Percentiles rank a stretch among this genome's conserved stretches.
Conservation (phyloP, 1,140 invertebrate species). For the Scaptomyza graminum region DNA sequence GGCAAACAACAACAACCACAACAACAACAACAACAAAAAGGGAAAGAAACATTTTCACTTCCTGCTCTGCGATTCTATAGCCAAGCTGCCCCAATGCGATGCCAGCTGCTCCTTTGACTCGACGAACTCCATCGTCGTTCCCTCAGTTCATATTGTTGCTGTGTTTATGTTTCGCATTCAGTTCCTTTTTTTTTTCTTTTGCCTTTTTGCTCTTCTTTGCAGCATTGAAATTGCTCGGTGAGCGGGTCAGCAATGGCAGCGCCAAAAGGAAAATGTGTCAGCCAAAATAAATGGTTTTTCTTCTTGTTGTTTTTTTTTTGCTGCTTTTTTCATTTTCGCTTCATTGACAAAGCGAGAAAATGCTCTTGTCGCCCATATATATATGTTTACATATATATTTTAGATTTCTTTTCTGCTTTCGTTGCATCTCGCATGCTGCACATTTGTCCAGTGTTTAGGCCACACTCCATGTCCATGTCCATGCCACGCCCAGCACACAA, state of each 20-base stretch:
- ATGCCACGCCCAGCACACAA: conserved; percentile 33
- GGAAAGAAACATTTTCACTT: conserved; percentile 78
- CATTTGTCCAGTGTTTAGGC: conserved; percentile 38
- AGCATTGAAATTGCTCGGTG: conserved; percentile 52
- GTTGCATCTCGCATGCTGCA: conserved; percentile 54
- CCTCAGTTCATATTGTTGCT: conserved; percentile 1
- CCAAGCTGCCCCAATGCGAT: conserved; percentile 5
- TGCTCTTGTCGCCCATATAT: conserved; percentile 61
- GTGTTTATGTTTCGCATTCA: conserved; percentile 46
- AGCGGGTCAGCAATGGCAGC: conserved; percentile 63
- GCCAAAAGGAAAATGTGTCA: conserved; percentile 62
- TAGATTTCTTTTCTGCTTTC: conserved; percentile 32
- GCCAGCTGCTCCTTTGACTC: conserved; percentile 11
- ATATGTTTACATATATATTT: conserved; percentile 48
- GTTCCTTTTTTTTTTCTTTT: too few species aligned
- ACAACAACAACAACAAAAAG: conserved; percentile 40
- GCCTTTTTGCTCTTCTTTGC: too few species aligned
- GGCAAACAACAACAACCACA: conserved; percentile 46
- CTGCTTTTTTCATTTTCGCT: conserved; percentile 50
- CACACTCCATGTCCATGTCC: conserved; percentile 3
- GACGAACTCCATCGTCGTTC: neutral
- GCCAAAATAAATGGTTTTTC: conserved; percentile 69
- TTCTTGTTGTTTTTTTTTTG: conserved; percentile 32
- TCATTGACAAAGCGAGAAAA: conserved; percentile 57
- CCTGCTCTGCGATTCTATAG: conserved; percentile 60